Base-by-base conservation (phyloP, 2,113 vertebrate species). In the Dissostichus mawsoni region DNA sequence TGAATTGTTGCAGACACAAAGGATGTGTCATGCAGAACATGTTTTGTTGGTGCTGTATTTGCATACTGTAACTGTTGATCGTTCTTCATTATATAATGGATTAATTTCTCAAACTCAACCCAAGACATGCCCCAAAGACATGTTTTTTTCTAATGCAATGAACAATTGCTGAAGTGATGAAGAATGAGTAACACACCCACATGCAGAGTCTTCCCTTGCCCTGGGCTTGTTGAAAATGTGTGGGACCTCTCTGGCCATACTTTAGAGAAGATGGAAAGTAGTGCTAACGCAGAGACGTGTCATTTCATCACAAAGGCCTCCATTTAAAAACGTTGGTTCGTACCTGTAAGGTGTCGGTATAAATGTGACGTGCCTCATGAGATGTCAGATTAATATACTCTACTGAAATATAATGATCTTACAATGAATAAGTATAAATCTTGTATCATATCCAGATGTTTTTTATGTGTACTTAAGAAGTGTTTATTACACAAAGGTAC, bases 71-170 rank as follows among this genome's bases (percentile, higher is more conserved):
- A 82, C 68, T 68, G 81, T 68, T 87, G 62, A 82, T 88, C 76
- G 52, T 80, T 87, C 73, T 68, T 84, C 10, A 74, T 86, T 84
- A 65, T 73, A 69, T 78, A 92, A 88, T 83, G 36, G 81, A 87
- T 85, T 79, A 68, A 86, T 87, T 88, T 83, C 73, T 91, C 75
- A 89, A 18, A 74, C 78, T 76, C 76, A 76, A 76, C 61, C 66
- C 68, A 63, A 67, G 61, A 81, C 64, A 80, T 84, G 85, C 72
- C 86, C 83, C 9, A 20, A 74, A 84, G 87, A 77, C 80, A 83
- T 75, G 77, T 90, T 90, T 89, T 80, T 92, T 90, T 92, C 78
- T 67, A 73, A 81, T 71, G 79, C 81, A 90, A 69, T 81, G 76
- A 85, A 83, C 83, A 87, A 75, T 80, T 53, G 74, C 70, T 78